Percentiles rank a stretch among this genome's conserved stretches.
Evolutionary conservation across 2,797 vertebrate genomes (phyloP).

Genomic region (Alauda arvensis): DNA sequence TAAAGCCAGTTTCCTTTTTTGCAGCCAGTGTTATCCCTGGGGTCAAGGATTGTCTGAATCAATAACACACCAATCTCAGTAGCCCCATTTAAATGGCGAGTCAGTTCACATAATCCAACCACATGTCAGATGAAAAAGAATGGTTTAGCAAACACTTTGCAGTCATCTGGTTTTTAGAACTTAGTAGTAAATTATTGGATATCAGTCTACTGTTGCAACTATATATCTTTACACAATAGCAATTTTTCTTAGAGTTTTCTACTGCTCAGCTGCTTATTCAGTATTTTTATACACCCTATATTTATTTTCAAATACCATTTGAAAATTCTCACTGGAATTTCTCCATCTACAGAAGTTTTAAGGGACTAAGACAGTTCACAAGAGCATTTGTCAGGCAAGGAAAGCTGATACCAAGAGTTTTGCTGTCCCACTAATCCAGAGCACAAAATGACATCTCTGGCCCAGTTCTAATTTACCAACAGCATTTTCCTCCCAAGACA

Average conservation of each 20-base stretch:
- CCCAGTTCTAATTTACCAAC: slow-evolving; percentile 26
- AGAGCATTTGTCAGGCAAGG: slow-evolving; percentile 28
- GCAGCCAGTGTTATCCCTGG: slow-evolving; percentile 28
- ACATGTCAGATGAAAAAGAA: slow-evolving; percentile 50
- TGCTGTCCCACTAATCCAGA: slow-evolving; percentile 11
- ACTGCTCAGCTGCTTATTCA: slow-evolving; percentile 47
- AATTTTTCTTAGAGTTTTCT: slow-evolving; percentile 29
- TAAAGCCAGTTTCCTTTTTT: slow-evolving; percentile 43
- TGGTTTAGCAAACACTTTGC: slow-evolving; percentile 49
- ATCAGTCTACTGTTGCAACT: slow-evolving; percentile 32
- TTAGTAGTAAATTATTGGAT: slow-evolving; percentile 53
- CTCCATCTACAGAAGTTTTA: slow-evolving; percentile 43
- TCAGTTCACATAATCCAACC: slow-evolving; percentile 59
- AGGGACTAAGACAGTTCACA: slow-evolving; percentile 50
- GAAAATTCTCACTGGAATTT: slow-evolving; percentile 53
- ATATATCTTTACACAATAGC: slow-evolving; percentile 41
- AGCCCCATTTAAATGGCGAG: slow-evolving; percentile 58
- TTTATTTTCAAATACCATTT: slow-evolving; percentile 67
- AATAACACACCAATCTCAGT: slow-evolving; percentile 46
- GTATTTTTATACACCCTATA: slow-evolving; percentile 50
- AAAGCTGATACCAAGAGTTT: slow-evolving; percentile 34
- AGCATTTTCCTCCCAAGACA: not conserved
- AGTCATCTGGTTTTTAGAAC: slow-evolving; percentile 48
- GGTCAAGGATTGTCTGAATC: slow-evolving; percentile 64
- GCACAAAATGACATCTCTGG: not conserved